Evolutionary conservation across 2,113 vertebrate genomes (phyloP), one percentile per base, ranked within the genome.

Genomic region (Opisthocomus hoazin): DNA sequence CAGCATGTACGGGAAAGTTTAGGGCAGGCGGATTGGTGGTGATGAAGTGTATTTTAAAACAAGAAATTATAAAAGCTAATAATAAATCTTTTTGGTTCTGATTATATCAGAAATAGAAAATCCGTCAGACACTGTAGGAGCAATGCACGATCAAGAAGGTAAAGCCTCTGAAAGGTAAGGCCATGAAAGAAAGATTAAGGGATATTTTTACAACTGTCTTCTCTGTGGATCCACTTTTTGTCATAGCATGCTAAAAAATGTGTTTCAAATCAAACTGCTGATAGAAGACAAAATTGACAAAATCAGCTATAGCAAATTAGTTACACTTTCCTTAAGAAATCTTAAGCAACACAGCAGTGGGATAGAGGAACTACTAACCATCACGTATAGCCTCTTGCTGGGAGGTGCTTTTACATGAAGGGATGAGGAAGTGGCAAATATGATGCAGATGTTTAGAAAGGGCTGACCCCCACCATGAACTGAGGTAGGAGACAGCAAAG

Each of bases 401-500:
- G 45, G 74, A 37, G 22, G 22, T 45, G 21, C 11, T 20, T 32
- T 39, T 48, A 11, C 27, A 22, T 36, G 21, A 60, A 22, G 32
- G 19, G 23, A 60, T 53, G 29, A 74, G 27, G 46, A 66, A 68
- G 34, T 23, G 8, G 18, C 10, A 82, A 68, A 39, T 39, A 43
- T 9, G 22, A 60, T n/a, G 29, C 39, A 75, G 34, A 30, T 53
- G 60, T 75, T 75, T 45, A 29, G 39, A 53, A 58, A 53, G 4
- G 3, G 10, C 4, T 2, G 0, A 32, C 15, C 9, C 7, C 27
- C 18, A 45, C 15, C 29, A 45, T 34, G 32, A 73, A 27, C 8
- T 24, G 26, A 57, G 9, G 14, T 23, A 48, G 37, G 9, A 73
- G 34, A 41, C 11, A 57, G 11, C 11, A 27, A 37, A 46, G 8